Evolutionary conservation across 92 coral and sea anemone species (phyloP).

Genomic region (Parazoanthus atlanticus): DNA sequence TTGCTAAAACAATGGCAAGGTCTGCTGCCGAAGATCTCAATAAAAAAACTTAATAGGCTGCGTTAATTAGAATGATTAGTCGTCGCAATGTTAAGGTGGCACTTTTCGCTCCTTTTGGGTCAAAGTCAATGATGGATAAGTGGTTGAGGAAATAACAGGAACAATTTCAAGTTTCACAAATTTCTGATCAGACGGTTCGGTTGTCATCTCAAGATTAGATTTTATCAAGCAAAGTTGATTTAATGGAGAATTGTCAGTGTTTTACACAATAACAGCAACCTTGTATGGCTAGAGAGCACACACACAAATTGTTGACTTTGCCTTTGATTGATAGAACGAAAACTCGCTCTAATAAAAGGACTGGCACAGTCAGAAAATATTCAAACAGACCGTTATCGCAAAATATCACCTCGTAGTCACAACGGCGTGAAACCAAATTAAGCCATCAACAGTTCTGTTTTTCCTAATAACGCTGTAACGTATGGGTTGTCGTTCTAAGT

Average conservation of each 20-base stretch:
- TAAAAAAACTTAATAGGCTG: not conserved
- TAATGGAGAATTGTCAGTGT: not conserved
- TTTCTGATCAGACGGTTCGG: not conserved
- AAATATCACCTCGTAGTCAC: not conserved
- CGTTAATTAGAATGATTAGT: constrained; percentile 24
- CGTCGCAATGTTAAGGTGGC: not conserved
- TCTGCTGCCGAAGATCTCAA: too few species aligned
- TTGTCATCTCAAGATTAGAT: not conserved
- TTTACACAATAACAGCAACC: not conserved
- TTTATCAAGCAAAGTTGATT: not conserved
- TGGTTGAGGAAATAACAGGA: constrained; percentile 10
- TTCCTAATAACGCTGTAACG: not conserved
- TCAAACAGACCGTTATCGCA: constrained; percentile 5
- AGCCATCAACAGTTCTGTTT: not conserved
- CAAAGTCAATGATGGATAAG: not conserved
- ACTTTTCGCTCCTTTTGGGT: not conserved
- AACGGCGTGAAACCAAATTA: constrained; percentile 9
- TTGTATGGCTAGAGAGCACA: not conserved
- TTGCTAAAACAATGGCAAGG: not conserved
- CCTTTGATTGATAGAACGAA: not conserved
- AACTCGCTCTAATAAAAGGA: not conserved
- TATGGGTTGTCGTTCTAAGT: not conserved
- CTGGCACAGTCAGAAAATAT: not conserved
- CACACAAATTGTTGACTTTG: not conserved
- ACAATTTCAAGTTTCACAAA: not conserved